Evolutionary conservation across 2,797 vertebrate genomes (phyloP).

Genomic region (Peromyscus nudipes): DNA sequence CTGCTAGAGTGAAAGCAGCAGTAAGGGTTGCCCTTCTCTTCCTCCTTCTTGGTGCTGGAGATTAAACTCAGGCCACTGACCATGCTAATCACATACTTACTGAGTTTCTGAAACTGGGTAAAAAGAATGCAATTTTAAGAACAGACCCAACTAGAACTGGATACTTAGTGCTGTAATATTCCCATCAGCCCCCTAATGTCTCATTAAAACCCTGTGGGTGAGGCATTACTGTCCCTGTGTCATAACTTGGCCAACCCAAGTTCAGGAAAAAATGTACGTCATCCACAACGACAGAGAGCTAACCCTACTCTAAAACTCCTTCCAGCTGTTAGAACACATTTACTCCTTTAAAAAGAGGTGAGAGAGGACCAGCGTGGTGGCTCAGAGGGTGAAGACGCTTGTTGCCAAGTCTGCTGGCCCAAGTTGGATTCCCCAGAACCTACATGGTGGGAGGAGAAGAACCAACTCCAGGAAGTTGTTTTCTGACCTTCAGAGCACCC

Average conservation of each 20-base stretch:
- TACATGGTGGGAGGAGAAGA: not conserved
- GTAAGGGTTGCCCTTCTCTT: not conserved
- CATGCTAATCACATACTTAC: not conserved
- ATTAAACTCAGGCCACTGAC: not conserved
- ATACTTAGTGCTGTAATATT: not conserved
- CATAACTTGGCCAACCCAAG: not conserved
- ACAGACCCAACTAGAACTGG: not conserved
- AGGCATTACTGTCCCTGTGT: not conserved
- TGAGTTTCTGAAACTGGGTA: slow-evolving; percentile 6
- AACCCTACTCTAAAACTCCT: not conserved
- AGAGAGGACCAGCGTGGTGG: too few species aligned
- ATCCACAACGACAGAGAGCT: not conserved
- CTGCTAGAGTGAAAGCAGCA: not conserved
- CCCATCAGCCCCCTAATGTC: not conserved
- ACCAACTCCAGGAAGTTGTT: not conserved
- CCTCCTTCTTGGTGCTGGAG: not conserved
- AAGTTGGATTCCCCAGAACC: not conserved
- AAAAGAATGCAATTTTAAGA: slow-evolving; percentile 30
- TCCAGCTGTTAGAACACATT: not conserved
- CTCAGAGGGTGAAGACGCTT: not conserved
- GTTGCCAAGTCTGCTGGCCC: not conserved
- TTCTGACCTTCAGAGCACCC: not conserved
- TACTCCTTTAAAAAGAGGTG: not conserved
- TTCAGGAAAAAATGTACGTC: not conserved
- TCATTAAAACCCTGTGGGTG: not conserved